Base-by-base conservation (phyloP, 1,140 invertebrate species). In the Brachionus paranguensis region DNA sequence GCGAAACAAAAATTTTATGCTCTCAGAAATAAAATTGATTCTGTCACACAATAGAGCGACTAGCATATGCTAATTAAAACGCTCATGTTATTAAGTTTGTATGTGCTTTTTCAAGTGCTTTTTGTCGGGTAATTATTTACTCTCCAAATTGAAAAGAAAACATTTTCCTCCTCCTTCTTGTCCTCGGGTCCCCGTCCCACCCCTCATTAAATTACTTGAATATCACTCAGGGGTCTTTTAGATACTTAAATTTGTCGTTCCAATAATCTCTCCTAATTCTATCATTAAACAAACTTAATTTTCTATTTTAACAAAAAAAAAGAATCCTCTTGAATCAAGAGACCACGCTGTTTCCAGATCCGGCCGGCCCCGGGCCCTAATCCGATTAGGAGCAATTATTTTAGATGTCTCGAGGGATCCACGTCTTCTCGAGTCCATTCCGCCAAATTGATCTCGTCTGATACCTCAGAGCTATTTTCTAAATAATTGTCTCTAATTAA, bases 51-150 rank as follows among this genome's bases (percentile, higher is more conserved):
- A 72, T 72, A 72, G 37, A 43, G 37, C 17, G 37, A 72, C 33
- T 20, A 72, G 17, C 68, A 72, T 72, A 72, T 72, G 68, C 33
- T 72, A 72, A 72, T 72, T 72, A 72, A 72, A 72, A 41, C n/a
- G 41, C 68, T 72, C 33, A 72, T 72, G 68, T 72, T 43, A 72
- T 72, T 72, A 72, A 68, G 65, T n/a, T n/a, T 68, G 65, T 68
- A 60, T 60, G 53, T 60, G 53, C 53, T 60, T 60, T n/a, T 20
- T 68, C 65, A 72, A 72, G 68, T 43, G 68, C 41, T 20, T 72
- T 37, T 43, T 41, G 33, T 72, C 17, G 68, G 20, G 68, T 72
- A 41, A 72, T 72, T 72, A 72, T 72, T 72, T 41, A 11, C 37
- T 72, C 29, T 72, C 29, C 17, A 68, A 68, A 68, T 33, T 33